These are phyloP conservation scores for Luscinia luscinia DNA, from an alignment of 2,797 vertebrate species.

Conservation along the genomic window DNA sequence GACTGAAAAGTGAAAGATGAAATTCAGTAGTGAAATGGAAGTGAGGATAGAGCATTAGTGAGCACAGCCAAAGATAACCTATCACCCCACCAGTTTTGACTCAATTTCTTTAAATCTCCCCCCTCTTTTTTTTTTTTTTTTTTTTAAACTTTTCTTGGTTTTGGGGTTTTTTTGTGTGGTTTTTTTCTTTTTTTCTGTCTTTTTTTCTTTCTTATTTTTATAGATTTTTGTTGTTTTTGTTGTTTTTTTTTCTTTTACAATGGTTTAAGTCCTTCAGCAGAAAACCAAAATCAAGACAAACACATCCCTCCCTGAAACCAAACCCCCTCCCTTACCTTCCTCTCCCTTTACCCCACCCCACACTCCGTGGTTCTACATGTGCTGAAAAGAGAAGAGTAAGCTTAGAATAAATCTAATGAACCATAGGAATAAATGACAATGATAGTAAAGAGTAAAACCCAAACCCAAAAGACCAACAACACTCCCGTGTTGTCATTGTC, in stretches of 20 bases:
- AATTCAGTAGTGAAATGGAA: constrained; percentile 44
- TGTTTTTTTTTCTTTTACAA: background rate
- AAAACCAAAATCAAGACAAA: constrained; percentile 54
- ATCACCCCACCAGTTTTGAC: background rate
- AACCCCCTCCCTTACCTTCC: background rate
- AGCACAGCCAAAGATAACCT: constrained; percentile 54
- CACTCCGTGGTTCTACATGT: constrained; percentile 56
- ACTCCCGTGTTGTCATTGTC: constrained; percentile 61
- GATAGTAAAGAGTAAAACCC: constrained; percentile 62
- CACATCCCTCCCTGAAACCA: constrained; percentile 30
- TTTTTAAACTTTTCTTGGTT: background rate
- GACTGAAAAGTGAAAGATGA: constrained; percentile 13
- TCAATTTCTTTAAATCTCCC: constrained; percentile 23
- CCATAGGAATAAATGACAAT: constrained; percentile 60
- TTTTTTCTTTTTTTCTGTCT: background rate
- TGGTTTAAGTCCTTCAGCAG: constrained; percentile 48
- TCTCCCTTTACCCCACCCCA: background rate
- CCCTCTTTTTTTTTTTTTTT: background rate
- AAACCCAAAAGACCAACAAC: constrained; percentile 63
- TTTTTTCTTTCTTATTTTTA: background rate
- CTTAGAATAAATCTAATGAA: constrained; percentile 53
- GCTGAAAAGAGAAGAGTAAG: constrained; percentile 73
- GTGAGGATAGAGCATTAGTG: constrained; percentile 10
- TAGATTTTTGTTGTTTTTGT: background rate
- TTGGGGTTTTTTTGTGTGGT: background rate